Base-by-base conservation (phyloP, 2,888 invertebrate genomes). In the Alitta virens region DNA sequence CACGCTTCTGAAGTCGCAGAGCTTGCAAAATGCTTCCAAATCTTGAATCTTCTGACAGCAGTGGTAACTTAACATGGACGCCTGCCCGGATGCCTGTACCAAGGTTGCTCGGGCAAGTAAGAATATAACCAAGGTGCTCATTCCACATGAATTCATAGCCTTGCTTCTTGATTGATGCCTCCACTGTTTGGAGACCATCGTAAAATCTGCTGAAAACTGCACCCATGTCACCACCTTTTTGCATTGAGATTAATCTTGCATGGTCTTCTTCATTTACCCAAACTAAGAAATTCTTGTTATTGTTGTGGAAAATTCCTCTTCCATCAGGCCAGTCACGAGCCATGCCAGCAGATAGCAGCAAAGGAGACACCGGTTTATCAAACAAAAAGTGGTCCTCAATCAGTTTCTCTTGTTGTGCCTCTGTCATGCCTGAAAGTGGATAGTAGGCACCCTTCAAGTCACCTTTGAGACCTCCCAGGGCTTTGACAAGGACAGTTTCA, bases 251-350 rank as follows among this genome's bases (percentile, higher is more conserved):
- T 24, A 95, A 86, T 49, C 94, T 86, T 68, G 95, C 78, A 78
- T 96, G 95, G 75, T 96, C 95, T 74, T 93, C 90, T 7, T 94
- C 91, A 78, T 94, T 95, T 16, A 94, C 86, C 94, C 95, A 96
- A 38, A 91, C 87, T 0, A 93, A 91, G 72, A 93, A 83, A 71
- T 90, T 90, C 74, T 88, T 89, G 61, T 89, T 88, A 26, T 89
- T 87, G 75, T 88, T 91, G 0, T 94, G 86, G 62, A 62, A 62
- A 40, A 63, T 60, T 14, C 94, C 95, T 56, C 96, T 87, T 14
- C 52, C 63, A 42, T 69, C 69, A 12, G 69, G 67, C 68, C 69
- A 67, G 52, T 68, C 68, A n/a, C 62, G 60, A 16, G 62, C 64
- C 59, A 68, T 59, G n/a, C 62, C 62, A 18, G 56, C 49, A 18